Percentiles rank a stretch among this genome's conserved stretches.
These are phyloP conservation scores for Plebejus melissa DNA, from an alignment of 2,888 invertebrate species.

Conservation along the genomic window DNA sequence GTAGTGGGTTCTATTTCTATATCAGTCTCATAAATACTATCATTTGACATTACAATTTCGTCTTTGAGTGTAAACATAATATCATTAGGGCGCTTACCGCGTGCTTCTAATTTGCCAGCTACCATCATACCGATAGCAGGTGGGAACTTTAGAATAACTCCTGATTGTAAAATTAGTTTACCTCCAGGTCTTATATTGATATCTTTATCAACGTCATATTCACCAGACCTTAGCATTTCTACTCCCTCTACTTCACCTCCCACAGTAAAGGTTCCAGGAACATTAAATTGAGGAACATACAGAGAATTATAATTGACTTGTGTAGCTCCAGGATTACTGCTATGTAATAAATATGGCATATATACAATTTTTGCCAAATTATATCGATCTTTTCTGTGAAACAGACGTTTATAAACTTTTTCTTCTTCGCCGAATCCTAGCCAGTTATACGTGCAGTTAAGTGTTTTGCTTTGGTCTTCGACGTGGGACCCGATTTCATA, in stretches of 20 bases:
- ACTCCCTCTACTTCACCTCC: constrained; percentile 97
- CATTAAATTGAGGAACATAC: constrained; percentile 88
- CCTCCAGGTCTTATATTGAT: constrained; percentile 97
- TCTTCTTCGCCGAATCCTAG: constrained; percentile 88
- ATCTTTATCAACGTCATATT: constrained; percentile 95
- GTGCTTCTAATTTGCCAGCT: constrained; percentile 92
- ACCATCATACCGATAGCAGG: constrained; percentile 98
- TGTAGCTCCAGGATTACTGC: constrained; percentile 92
- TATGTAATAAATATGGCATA: constrained; percentile 93
- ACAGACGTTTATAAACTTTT: constrained; percentile 85
- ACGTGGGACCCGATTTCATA: constrained; percentile 98
- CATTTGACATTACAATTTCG: constrained; percentile 82
- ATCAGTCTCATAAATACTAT: constrained; percentile 81
- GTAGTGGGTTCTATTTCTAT: constrained; percentile 80
- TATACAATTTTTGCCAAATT: constrained; percentile 95
- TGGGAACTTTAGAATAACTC: constrained; percentile 93
- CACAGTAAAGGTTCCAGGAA: constrained; percentile 83
- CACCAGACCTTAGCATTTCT: constrained; percentile 88
- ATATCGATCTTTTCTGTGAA: constrained; percentile 94
- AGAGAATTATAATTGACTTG: constrained; percentile 87
- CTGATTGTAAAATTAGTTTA: constrained; percentile 90
- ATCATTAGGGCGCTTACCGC: constrained; percentile 88
- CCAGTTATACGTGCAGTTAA: constrained; percentile 98
- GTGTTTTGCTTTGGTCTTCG: constrained; percentile 93
- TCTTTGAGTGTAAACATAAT: constrained; percentile 89